These are phyloP conservation scores for Labeo catla DNA, from an alignment of 2,113 vertebrate genomes.

Conservation along the genomic window DNA sequence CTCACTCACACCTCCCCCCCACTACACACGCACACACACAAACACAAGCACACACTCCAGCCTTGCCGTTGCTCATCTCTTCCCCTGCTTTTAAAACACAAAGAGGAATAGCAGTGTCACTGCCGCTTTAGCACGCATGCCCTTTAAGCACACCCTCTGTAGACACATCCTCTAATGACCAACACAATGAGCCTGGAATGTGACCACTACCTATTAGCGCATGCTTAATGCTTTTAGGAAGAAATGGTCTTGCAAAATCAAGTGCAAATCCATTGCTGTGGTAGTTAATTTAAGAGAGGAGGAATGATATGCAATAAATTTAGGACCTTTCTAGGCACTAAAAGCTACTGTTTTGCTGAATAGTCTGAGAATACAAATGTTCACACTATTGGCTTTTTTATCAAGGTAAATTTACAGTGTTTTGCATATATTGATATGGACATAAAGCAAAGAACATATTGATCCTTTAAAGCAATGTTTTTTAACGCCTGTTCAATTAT, in stretches of 20 bases:
- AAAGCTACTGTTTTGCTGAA: neutral
- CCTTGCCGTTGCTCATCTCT: conserved; percentile 14
- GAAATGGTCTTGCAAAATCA: conserved; percentile 21
- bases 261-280: conserved; percentile 20
- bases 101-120: conserved; percentile 39
- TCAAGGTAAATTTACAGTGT: neutral
- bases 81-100: neutral
- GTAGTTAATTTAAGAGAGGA: neutral
- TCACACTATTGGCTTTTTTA: neutral
- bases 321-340: neutral
- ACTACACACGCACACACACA: neutral
- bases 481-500: neutral
- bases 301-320: conserved; percentile 10
- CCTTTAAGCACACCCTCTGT: conserved; percentile 12
- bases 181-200: conserved; percentile 44
- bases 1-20: conserved; percentile 5
- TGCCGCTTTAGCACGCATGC: conserved; percentile 22
- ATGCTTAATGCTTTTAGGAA: conserved; percentile 40
- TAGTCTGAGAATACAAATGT: neutral
- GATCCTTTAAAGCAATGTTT: neutral
- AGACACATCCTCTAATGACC: conserved; percentile 40
- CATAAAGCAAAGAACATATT: neutral
- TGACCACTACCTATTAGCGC: conserved; percentile 43
- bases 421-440: neutral
- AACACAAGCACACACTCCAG: conserved; percentile 27